Conservation (phyloP, 1,140 invertebrate genomes). For the Sarcophaga peregrina region DNA sequence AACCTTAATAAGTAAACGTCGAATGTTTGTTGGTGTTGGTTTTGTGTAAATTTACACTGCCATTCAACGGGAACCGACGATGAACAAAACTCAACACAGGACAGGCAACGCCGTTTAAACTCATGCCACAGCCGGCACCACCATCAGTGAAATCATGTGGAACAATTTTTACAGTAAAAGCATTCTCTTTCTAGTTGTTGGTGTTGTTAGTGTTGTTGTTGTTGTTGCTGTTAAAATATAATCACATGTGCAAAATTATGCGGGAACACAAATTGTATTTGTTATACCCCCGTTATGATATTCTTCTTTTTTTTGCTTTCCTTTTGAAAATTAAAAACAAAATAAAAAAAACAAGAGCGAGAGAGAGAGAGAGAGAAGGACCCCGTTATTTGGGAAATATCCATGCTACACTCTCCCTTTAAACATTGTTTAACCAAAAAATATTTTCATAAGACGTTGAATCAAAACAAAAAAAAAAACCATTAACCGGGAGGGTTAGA, state of each 20-base stretch:
- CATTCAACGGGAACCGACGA: too few relatives aligned
- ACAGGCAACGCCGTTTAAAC: too few relatives aligned
- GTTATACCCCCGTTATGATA: not conserved
- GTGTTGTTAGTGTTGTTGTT: too few relatives aligned
- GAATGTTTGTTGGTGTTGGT: too few relatives aligned
- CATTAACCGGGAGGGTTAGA: too few relatives aligned
- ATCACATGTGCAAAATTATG: conserved; percentile 42
- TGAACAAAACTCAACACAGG: too few relatives aligned
- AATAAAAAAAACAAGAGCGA: too few relatives aligned
- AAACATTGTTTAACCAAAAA: not conserved
- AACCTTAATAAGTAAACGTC: too few relatives aligned
- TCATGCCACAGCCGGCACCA: not conserved
- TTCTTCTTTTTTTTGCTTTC: not conserved
- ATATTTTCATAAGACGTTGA: too few relatives aligned
- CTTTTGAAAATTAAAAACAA: not conserved
- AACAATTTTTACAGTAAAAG: not conserved
- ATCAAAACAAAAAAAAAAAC: too few relatives aligned
- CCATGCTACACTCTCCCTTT: not conserved
- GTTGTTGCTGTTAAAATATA: not conserved
- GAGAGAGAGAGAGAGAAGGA: not conserved
- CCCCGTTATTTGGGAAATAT: not conserved
- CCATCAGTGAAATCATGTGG: conserved; percentile 28
- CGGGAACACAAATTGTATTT: conserved; percentile 30
- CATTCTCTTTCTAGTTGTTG: too few relatives aligned
- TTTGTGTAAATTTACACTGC: too few relatives aligned